These are phyloP conservation scores for Peromyscus maniculatus DNA, from an alignment of 2,113 vertebrate species.

Conservation along the genomic window DNA sequence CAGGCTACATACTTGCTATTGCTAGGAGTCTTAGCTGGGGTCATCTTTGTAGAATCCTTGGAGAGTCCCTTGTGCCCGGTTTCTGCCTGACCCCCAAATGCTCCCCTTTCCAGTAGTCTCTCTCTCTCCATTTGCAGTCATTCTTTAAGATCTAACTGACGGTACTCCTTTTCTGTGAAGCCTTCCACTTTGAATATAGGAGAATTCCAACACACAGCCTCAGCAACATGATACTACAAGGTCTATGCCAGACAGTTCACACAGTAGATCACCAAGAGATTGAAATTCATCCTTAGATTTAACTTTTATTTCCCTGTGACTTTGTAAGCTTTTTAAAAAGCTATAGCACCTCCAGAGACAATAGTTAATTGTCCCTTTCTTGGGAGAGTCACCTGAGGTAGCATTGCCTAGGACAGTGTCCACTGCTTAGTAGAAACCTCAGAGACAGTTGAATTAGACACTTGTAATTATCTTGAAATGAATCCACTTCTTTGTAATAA, in stretches of 20 bases:
- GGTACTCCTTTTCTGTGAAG: background rate
- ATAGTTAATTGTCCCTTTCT: background rate
- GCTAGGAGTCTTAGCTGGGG: background rate
- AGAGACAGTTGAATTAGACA: background rate
- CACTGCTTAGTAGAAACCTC: background rate
- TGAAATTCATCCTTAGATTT: conserved; percentile 43
- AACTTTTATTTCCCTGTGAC: background rate
- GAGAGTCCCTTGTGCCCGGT: background rate
- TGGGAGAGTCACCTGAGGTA: background rate
- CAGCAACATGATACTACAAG: background rate
- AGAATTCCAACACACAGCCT: background rate
- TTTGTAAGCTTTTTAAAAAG: background rate
- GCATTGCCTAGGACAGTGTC: background rate
- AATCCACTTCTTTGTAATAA: background rate
- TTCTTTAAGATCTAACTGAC: background rate
- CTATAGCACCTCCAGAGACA: background rate
- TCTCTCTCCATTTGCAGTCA: background rate
- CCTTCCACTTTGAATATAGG: background rate
- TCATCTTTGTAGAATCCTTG: background rate
- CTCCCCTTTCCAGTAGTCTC: background rate
- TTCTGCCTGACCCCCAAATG: background rate
- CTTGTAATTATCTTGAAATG: background rate
- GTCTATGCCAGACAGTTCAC: background rate
- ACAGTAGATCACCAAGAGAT: background rate
- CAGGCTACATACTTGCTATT: background rate